Conservation (phyloP, 2,113 vertebrate species). For the Panurus biarmicus region DNA sequence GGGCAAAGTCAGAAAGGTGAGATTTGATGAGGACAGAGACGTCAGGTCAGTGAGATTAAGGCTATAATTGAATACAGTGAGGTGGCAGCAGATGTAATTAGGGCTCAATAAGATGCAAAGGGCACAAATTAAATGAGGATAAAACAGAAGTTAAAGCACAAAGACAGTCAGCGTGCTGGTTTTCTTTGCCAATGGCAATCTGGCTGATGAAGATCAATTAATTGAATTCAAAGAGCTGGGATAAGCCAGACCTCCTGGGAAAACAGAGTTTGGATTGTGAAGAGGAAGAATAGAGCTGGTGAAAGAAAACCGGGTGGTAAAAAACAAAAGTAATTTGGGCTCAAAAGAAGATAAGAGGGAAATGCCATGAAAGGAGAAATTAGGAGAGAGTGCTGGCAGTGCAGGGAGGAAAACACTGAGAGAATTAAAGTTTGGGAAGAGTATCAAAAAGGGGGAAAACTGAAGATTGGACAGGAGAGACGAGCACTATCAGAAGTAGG, state of each 20-base stretch:
- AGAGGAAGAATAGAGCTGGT: background rate
- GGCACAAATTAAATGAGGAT: conserved; percentile 54
- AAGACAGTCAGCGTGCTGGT: background rate
- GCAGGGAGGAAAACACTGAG: background rate
- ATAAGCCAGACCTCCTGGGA: conserved; percentile 28
- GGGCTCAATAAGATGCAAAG: conserved; percentile 51
- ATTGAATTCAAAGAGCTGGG: conserved; percentile 53
- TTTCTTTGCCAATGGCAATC: conserved; percentile 57
- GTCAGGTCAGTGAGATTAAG: conserved; percentile 20
- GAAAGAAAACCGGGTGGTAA: background rate
- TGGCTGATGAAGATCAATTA: conserved; percentile 55
- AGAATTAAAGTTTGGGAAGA: background rate
- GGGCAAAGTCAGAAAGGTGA: conserved; percentile 53
- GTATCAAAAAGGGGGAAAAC: background rate
- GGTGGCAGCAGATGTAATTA: conserved; percentile 54
- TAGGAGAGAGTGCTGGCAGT: background rate
- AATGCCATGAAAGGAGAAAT: background rate
- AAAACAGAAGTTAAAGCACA: conserved; percentile 52
- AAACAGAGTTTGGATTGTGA: background rate
- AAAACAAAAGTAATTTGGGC: conserved; percentile 37
- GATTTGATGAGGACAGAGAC: conserved; percentile 50
- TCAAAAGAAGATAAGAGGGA: conserved; percentile 22
- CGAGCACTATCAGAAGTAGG: background rate
- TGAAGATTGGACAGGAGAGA: background rate
- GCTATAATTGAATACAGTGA: conserved; percentile 42